Base-by-base conservation (phyloP, 1,140 invertebrate genomes). In the Trichomalopsis sarcophagae region DNA sequence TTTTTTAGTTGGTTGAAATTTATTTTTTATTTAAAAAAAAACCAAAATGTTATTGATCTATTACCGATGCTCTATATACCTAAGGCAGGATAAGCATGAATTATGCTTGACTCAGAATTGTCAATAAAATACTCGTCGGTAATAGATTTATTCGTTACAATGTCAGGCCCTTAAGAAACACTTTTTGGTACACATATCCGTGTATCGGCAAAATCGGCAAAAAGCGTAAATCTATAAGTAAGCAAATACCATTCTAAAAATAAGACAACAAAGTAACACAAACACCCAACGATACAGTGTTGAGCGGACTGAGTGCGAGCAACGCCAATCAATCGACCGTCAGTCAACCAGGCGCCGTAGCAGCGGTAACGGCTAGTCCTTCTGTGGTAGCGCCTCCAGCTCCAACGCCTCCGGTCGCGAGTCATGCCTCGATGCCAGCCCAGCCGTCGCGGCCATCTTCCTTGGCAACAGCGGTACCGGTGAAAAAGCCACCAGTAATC, bases 351-450 rank as follows among this genome's bases (percentile, higher is more conserved):
- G 78, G 87, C 82, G 78, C 84, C 0, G 40, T 85, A 17, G 79
- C 78, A 11, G 81, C 89, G 87, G 75, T 87, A 84, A 40, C 89
- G 87, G 77, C 81, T 13, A 83, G 62, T 23, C 33, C 91, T 66
- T 88, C 88, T 17, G 89, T 90, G 62, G 85, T 89, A 33, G 86
- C 89, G 36, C 89, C 90, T 81, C 91, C 89, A 68, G 87, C 85
- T 69, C 87, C 88, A 21, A 90, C 90, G 86, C 87, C 88, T 30
- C 86, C 91, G 82, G 89, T 93, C 40, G 92, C 93, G 68, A 93
- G 92, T 91, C 93, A 94, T 81, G 84, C 90, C 7, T 91, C 92
- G 68, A 92, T 94, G 89, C 93, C 93, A 62, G 92, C 92, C 9
- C 94, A 94, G 86, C 92, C 93, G 27, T 89, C 92, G 13, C 89